Evolutionary conservation across 2,797 vertebrate genomes (phyloP).

Genomic region (Gobionotothen gibberifrons): DNA sequence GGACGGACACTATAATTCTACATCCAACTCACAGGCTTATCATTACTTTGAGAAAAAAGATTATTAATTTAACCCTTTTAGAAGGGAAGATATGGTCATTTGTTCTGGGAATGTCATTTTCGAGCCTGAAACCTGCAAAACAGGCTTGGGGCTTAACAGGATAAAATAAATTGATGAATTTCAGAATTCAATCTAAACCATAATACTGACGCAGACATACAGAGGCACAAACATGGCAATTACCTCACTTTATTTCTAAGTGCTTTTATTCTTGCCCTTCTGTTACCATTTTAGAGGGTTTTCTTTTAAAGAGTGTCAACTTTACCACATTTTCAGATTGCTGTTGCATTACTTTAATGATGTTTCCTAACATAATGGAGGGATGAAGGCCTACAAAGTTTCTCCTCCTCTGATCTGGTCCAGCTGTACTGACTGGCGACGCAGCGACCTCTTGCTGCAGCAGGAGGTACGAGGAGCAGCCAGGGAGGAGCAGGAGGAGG

Average conservation of each 20-base stretch:
- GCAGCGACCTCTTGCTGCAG: constrained; percentile 36
- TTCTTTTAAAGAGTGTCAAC: background rate
- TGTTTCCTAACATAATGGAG: background rate
- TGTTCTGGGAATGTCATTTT: no score
- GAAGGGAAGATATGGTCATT: no score
- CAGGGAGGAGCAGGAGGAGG: constrained; percentile 46
- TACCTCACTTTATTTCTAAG: background rate
- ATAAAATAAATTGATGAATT: background rate
- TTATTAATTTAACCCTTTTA: no score
- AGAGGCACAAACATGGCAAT: background rate
- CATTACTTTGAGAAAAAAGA: no score
- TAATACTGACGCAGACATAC: background rate
- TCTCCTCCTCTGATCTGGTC: constrained; percentile 49
- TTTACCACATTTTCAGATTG: background rate
- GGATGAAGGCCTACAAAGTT: constrained; percentile 7
- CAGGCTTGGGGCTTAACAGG: no score
- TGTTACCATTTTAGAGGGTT: background rate
- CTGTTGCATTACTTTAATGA: background rate
- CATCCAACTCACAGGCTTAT: no score
- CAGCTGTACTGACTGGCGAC: constrained; percentile 68
- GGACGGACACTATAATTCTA: no score
- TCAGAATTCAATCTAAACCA: no score
- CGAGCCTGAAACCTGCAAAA: no score
- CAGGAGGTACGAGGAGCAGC: constrained; percentile 31
- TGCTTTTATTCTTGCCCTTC: no score